Conservation (phyloP, 2,888 invertebrate genomes). For the Caenorhabditis zanzibari region DNA sequence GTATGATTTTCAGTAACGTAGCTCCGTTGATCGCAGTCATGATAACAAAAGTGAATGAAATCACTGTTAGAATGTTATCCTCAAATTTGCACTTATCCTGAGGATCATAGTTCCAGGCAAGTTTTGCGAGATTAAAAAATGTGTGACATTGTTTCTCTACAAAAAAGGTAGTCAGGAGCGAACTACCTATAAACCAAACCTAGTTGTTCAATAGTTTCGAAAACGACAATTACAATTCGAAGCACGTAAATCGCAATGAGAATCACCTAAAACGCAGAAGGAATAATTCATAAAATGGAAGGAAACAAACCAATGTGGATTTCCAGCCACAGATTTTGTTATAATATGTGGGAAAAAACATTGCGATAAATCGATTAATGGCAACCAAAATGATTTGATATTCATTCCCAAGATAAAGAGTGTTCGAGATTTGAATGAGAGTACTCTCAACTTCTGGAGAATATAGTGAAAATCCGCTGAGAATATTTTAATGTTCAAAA, state of each 20-base stretch:
- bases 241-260: conserved; percentile 4
- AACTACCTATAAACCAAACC: background rate
- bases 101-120: conserved; percentile 25
- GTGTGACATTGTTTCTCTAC: conserved; percentile 16
- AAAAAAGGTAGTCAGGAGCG: background rate
- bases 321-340: conserved; percentile 21
- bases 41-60: conserved; percentile 13
- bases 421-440: conserved; percentile 44
- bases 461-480: conserved; percentile 51
- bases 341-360: conserved; percentile 41
- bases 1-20: conserved; percentile 33
- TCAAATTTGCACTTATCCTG: conserved; percentile 5
- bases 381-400: conserved; percentile 59
- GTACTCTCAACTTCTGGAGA: conserved; percentile 16
- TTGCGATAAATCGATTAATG: conserved; percentile 43
- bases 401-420: conserved; percentile 48
- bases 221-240: conserved; percentile 18
- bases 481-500: background rate
- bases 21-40: conserved; percentile 32
- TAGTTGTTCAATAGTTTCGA: conserved; percentile 8
- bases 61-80: conserved; percentile 38
- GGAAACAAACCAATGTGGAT: conserved; percentile 33
- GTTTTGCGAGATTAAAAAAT: background rate
- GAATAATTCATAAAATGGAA: background rate
- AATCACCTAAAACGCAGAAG: conserved; percentile 6